Percentiles rank a stretch among this genome's conserved stretches.
Conservation (phyloP, 2,888 invertebrate species). For the Andrena praecox region DNA sequence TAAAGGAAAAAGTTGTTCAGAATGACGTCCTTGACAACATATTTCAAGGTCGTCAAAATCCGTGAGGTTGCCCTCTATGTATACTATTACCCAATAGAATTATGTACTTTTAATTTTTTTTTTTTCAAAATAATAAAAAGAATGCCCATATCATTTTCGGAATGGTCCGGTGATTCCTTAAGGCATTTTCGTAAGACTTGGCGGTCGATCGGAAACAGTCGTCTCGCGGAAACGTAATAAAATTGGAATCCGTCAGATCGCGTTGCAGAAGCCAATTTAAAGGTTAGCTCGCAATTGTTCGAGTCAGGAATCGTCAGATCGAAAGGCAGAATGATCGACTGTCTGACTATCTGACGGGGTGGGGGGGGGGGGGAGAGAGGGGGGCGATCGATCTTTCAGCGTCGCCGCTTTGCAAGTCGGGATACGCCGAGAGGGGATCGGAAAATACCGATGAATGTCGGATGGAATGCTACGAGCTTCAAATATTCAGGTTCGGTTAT, state of each 20-base stretch:
- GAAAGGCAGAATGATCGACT: conserved; percentile 54
- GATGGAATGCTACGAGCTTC: conserved; percentile 61
- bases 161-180: neutral
- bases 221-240: neutral
- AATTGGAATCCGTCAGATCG: neutral
- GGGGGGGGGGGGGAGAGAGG: neutral
- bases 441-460: conserved; percentile 66
- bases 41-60: too few species aligned
- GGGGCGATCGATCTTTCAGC: conserved; percentile 65
- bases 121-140: too few species aligned
- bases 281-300: neutral
- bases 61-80: too few species aligned
- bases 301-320: conserved; percentile 18
- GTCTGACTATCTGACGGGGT: conserved; percentile 48
- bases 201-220: neutral
- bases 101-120: too few species aligned
- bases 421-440: conserved; percentile 40
- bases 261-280: neutral
- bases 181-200: neutral
- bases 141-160: too few species aligned
- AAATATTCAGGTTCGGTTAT: conserved; percentile 63
- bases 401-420: conserved; percentile 63
- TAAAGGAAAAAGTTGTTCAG: too few species aligned
- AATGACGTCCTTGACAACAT: too few species aligned
- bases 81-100: too few species aligned